These are phyloP conservation scores for Ptilonorhynchus violaceus DNA, from an alignment of 2,113 vertebrate genomes.

Conservation along the genomic window DNA sequence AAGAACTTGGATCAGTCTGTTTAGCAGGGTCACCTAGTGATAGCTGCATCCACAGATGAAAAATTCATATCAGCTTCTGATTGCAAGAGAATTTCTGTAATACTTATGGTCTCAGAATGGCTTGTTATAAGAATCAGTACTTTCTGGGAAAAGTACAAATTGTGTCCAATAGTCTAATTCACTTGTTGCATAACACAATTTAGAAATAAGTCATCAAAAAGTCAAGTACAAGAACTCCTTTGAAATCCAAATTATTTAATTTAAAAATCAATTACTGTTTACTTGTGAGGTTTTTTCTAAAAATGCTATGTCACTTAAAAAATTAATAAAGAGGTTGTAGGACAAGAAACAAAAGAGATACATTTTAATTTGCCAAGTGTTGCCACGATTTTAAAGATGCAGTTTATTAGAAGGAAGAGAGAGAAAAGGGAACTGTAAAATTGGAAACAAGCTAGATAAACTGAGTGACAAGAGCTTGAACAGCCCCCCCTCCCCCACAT, in stretches of 20 bases:
- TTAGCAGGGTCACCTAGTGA: neutral
- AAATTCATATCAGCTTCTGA: neutral
- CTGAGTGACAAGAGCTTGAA: neutral
- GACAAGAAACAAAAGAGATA: neutral
- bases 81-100: neutral
- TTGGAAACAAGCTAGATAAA: neutral
- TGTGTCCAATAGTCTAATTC: neutral
- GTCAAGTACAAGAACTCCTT: neutral
- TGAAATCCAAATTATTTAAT: neutral
- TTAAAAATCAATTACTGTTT: neutral
- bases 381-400: neutral
- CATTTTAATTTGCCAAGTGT: neutral
- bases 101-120: neutral
- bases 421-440: neutral
- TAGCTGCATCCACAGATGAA: neutral
- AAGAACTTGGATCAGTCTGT: neutral
- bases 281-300: neutral
- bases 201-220: neutral
- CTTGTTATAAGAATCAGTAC: neutral
- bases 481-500: fast-evolving
- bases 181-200: neutral
- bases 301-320: neutral
- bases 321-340: neutral
- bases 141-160: neutral
- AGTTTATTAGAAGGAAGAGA: neutral